Base-by-base conservation (phyloP, 2,888 invertebrate species). In the Epirrhoe tristata region DNA sequence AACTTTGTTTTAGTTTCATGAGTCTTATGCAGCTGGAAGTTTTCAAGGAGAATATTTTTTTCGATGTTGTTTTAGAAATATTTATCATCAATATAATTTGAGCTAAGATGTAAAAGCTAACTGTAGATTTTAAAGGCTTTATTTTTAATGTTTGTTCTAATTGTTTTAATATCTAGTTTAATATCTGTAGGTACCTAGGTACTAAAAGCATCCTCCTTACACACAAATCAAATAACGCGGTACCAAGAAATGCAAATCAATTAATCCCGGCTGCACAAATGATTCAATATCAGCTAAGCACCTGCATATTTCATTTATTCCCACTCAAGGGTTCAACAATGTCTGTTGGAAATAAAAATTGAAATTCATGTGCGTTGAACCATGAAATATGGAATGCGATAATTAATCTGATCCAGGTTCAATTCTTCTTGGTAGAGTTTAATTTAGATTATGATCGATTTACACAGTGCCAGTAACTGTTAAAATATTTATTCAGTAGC, bases 381-480 rank as follows among this genome's bases (percentile, higher is more conserved):
- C 31, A 48, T 57, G 14, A 58, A 58, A 50, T 48, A 58, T 34
- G 50, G 8, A 58, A 50, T 58, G 50, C 58, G 50, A 50, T 57
- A 50, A 34, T 50, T 16, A 43, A 43, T 6, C 7, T 3, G 6
- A 34, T 34, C 17, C 32, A 31, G 17, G 16, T 16, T 57, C 58
- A 58, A 48, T 16, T 6, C 6, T 14, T 46, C 46, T 14, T 12
- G 24, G 24, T 8, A 36, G 14, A 16, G 16, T 48, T 48, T 48
- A 48, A 46, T 46, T 46, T 46, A 14, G 6, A 46, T 39, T 43
- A 12, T 12, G 39, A 43, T 43, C 5, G 12, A 43, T 34, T 34
- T 34, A 34, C 6, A 34, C 34, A 0, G 34, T 34, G 34, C 6
- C 0, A 34, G 34, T 7, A 7, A 34, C 6, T 5, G 6, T 24